Conservation (phyloP, 2,797 vertebrate genomes). For the Apodemus agrarius region DNA sequence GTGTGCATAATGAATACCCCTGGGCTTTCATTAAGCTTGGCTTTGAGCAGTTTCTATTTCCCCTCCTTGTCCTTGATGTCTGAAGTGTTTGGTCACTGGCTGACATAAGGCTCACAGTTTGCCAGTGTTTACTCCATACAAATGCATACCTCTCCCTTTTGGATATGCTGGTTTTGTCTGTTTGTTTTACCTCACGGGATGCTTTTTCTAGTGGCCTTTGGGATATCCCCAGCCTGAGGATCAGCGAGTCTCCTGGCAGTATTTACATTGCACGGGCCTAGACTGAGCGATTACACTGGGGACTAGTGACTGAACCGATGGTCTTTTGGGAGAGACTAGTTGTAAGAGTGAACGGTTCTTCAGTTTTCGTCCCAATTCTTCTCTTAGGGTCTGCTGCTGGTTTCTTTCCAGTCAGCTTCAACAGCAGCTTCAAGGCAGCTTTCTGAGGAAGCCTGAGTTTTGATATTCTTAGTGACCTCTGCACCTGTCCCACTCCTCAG, state of each 20-base stretch:
- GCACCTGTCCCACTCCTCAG: not conserved
- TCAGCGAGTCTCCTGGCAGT: not conserved
- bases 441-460: not conserved
- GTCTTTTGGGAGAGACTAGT: not conserved
- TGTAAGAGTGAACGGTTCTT: not conserved
- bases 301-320: not conserved
- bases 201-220: not conserved
- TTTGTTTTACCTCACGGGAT: not conserved
- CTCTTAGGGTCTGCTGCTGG: not conserved
- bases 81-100: constrained; percentile 67
- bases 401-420: not conserved
- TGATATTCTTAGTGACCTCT: not conserved
- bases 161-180: not conserved
- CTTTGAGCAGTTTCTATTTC: constrained; percentile 75
- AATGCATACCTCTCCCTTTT: constrained; percentile 29
- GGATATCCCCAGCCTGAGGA: not conserved
- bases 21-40: constrained; percentile 77
- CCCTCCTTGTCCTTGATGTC: constrained; percentile 68
- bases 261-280: not conserved
- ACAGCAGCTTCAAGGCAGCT: not conserved
- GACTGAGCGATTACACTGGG: not conserved
- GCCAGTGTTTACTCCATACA: constrained; percentile 16
- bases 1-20: constrained; percentile 73
- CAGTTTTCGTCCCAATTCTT: not conserved
- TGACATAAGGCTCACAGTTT: constrained; percentile 45